These are phyloP conservation scores for Harpalus rubripes DNA, from an alignment of 2,888 invertebrate genomes.

Conservation along the genomic window DNA sequence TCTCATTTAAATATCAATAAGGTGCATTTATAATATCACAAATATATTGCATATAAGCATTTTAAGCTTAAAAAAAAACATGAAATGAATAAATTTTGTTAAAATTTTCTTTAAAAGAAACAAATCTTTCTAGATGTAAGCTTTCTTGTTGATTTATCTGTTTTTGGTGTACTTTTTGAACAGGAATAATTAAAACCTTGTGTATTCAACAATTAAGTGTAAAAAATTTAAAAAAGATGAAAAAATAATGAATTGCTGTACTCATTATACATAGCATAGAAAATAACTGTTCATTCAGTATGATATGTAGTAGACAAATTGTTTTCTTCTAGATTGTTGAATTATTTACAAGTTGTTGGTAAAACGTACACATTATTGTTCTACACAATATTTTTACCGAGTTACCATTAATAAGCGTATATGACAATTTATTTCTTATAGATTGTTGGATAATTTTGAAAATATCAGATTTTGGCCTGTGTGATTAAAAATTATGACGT, in stretches of 20 bases:
- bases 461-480: slow-evolving; percentile 7
- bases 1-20: slow-evolving; percentile 21
- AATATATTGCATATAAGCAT: slow-evolving; percentile 29
- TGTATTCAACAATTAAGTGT: slow-evolving; percentile 51
- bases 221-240: slow-evolving; percentile 15
- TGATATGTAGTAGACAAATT: slow-evolving; percentile 29
- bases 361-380: slow-evolving; percentile 7
- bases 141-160: slow-evolving; percentile 19
- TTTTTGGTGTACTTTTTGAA: slow-evolving; percentile 35
- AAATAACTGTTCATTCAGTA: slow-evolving; percentile 40
- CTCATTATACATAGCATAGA: slow-evolving; percentile 44
- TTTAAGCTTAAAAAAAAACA: slow-evolving; percentile 28
- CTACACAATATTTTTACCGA: slow-evolving; percentile 1
- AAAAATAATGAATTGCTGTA: slow-evolving; percentile 43
- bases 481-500: slow-evolving; percentile 10
- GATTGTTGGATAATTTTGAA: slow-evolving; percentile 6
- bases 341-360: slow-evolving; percentile 34
- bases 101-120: slow-evolving; percentile 47
- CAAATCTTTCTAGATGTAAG: slow-evolving; percentile 19
- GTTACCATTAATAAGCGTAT: neutral
- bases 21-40: slow-evolving; percentile 38
- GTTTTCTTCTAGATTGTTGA: slow-evolving; percentile 26
- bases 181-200: slow-evolving; percentile 24
- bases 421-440: slow-evolving; percentile 10
- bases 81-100: slow-evolving; percentile 30